Conservation (phyloP, 2,113 vertebrate species). For the Paralichthys olivaceus region DNA sequence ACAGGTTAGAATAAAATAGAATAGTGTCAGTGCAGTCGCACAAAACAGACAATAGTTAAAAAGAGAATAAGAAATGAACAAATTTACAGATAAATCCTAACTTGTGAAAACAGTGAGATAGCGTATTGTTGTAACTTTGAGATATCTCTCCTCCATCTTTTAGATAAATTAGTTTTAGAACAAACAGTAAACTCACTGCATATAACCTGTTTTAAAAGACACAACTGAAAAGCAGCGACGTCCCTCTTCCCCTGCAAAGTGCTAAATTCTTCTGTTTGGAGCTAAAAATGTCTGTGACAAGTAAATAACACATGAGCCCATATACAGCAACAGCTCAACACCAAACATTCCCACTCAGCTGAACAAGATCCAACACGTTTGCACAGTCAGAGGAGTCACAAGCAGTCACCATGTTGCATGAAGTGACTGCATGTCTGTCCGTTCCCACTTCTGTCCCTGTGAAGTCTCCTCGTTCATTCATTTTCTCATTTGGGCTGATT, state of each 20-base stretch:
- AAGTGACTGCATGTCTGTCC: slow-evolving; percentile 1
- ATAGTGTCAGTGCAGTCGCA: no score
- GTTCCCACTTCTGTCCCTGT: background rate
- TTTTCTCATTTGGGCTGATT: background rate
- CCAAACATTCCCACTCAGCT: slow-evolving; percentile 29
- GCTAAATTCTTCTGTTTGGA: background rate
- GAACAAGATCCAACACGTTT: slow-evolving; percentile 58
- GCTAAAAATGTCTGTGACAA: slow-evolving; percentile 17
- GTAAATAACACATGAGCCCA: background rate
- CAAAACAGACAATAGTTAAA: no score
- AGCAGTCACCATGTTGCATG: background rate
- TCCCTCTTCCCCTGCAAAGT: no score
- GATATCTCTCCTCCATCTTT: no score
- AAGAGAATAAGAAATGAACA: no score
- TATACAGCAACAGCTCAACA: background rate
- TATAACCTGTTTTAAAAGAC: background rate
- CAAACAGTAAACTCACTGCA: no score
- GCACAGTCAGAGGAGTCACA: slow-evolving; percentile 23
- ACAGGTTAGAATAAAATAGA: background rate
- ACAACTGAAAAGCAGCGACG: no score
- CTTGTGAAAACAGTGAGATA: no score
- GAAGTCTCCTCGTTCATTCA: slow-evolving; percentile 20
- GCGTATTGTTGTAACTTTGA: background rate
- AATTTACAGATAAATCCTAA: no score
- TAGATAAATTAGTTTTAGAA: no score